A percentile compares a stretch with the other conserved stretches of the same genome.
phyloP scores from a whole-genome alignment of 2,113 vertebrate species.

The Anolis carolinensis region DNA sequence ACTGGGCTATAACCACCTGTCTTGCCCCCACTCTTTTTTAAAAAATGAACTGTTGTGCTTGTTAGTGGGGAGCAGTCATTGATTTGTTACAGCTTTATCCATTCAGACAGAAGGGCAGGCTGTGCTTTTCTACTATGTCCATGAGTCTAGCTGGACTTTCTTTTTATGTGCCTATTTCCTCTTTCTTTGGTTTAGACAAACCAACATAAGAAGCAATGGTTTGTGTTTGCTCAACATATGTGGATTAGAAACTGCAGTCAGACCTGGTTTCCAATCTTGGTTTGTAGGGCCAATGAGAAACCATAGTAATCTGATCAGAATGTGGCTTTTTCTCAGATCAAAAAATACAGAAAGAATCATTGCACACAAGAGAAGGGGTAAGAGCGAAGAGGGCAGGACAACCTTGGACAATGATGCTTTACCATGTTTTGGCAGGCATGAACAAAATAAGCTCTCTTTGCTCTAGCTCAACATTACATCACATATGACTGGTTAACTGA shows the following conservation, averaged over 20 bases:
- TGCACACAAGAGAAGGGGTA: too few relatives aligned
- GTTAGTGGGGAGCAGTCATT: neutral
- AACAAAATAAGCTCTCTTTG: too few relatives aligned
- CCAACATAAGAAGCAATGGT: neutral
- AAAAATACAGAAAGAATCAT: too few relatives aligned
- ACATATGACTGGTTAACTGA: too few relatives aligned
- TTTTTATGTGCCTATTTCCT: neutral
- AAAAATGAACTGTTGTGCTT: neutral
- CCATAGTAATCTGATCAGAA: too few relatives aligned
- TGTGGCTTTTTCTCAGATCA: too few relatives aligned
- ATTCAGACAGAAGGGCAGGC: neutral
- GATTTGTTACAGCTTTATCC: neutral
- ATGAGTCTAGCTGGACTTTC: neutral
- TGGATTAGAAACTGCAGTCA: too few relatives aligned
- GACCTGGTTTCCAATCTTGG: neutral
- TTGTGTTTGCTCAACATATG: neutral
- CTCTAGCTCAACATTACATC: too few relatives aligned
- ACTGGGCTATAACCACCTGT: constrained; percentile 18
- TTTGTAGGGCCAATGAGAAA: neutral
- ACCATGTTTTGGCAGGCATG: too few relatives aligned
- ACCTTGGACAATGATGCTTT: too few relatives aligned
- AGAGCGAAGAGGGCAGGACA: too few relatives aligned
- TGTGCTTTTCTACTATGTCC: neutral
- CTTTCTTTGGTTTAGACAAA: neutral
- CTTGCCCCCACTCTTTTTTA: constrained; percentile 9